These are phyloP conservation scores for Helostoma temminkii DNA, from an alignment of 2,797 vertebrate genomes.

Conservation along the genomic window DNA sequence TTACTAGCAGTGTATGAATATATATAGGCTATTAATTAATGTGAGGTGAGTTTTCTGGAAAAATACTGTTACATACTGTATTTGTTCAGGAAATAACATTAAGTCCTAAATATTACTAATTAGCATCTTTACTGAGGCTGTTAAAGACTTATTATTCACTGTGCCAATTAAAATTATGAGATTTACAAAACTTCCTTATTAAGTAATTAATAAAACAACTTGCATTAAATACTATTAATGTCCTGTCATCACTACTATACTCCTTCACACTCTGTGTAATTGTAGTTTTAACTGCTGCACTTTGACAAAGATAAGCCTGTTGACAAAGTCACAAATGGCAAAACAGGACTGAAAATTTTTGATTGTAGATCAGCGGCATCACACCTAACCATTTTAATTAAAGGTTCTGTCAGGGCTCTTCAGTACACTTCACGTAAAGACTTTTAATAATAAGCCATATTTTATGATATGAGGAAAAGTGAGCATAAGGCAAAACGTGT, in stretches of 20 bases:
- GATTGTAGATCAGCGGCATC: constrained; percentile 20
- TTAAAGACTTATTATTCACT: neutral
- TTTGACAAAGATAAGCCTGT: constrained; percentile 19
- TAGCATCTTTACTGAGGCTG: neutral
- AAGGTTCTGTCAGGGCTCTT: neutral
- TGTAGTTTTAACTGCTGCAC: constrained; percentile 14
- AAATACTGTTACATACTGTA: neutral
- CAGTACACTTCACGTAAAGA: neutral
- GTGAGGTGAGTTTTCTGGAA: too few relatives aligned
- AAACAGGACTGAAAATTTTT: neutral
- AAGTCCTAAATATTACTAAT: neutral
- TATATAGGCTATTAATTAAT: too few relatives aligned
- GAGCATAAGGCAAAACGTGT: constrained; percentile 23
- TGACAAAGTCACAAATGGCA: constrained; percentile 47
- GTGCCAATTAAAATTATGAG: too few relatives aligned
- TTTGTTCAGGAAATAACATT: neutral
- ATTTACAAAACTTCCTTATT: neutral
- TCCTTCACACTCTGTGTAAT: constrained; percentile 6
- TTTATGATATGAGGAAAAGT: neutral
- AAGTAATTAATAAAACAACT: neutral
- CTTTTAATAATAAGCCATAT: constrained; percentile 12
- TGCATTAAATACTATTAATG: neutral
- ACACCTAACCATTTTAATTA: constrained; percentile 11
- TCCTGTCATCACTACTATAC: neutral
- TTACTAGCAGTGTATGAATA: too few relatives aligned